Evolutionary conservation across 1,140 invertebrate genomes (phyloP).

Genomic region (Bombus soroeensis): DNA sequence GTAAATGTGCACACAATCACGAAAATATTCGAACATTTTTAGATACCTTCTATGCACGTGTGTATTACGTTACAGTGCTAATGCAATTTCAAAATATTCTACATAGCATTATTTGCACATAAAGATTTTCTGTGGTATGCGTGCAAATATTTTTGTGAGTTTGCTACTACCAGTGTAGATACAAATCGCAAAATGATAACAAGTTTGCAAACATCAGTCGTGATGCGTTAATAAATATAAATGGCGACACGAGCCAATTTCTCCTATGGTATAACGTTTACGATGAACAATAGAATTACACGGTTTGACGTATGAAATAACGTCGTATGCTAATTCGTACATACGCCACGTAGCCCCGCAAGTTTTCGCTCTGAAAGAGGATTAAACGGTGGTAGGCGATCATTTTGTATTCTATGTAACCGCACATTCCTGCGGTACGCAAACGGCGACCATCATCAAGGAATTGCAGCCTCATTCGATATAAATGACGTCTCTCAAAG

Average conservation of each 20-base stretch:
- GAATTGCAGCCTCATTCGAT: constrained; percentile 16
- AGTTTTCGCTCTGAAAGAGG: constrained; percentile 7
- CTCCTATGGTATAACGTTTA: neutral
- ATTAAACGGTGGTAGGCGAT: constrained; percentile 1
- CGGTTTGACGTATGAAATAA: neutral
- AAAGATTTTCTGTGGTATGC: no score
- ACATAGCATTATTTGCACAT: neutral
- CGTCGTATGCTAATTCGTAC: neutral
- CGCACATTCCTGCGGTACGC: neutral
- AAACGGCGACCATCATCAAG: neutral
- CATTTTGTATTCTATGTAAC: neutral
- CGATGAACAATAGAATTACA: neutral
- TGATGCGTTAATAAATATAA: no score
- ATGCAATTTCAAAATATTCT: neutral
- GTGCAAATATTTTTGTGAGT: no score
- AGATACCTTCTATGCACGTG: neutral
- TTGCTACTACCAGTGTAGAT: no score
- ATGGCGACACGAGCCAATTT: neutral
- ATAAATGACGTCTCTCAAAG: neutral
- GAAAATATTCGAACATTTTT: neutral
- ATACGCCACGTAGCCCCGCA: neutral
- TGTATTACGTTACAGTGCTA: neutral
- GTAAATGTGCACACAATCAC: neutral
- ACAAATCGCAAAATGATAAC: neutral
- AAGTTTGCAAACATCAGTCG: neutral